Evolutionary conservation across 2,113 vertebrate genomes (phyloP).

Genomic region (Notechis scutatus): DNA sequence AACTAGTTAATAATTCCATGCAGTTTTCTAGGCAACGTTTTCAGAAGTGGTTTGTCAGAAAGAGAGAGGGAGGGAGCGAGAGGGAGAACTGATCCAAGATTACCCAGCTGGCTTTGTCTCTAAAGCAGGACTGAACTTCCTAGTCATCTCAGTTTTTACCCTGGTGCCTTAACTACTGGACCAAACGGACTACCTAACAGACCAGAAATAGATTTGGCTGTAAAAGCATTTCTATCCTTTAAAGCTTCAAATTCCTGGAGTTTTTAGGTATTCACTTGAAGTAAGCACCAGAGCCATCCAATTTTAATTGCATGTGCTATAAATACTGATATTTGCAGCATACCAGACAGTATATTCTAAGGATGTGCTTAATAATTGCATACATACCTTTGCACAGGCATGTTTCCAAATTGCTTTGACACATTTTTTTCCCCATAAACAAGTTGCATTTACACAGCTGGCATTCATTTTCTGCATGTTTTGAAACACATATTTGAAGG

Average conservation of each 20-base stretch:
- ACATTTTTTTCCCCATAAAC: neutral
- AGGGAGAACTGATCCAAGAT: neutral
- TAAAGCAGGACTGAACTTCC: neutral
- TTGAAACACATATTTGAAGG: neutral
- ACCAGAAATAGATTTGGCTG: neutral
- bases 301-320: neutral
- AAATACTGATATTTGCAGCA: neutral
- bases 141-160: neutral
- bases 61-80: neutral
- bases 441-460: neutral
- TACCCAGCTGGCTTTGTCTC: neutral
- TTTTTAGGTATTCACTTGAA: neutral
- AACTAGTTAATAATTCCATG: neutral
- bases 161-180: neutral
- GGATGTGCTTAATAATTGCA: neutral
- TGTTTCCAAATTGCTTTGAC: conserved; percentile 11
- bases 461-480: neutral
- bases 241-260: neutral
- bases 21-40: neutral
- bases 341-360: neutral
- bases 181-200: neutral
- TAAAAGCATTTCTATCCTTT: neutral
- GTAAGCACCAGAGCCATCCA: neutral
- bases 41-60: neutral
- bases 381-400: conserved; percentile 11